phyloP scores from a whole-genome alignment of 2,797 vertebrate genomes.

The Columba guinea region DNA sequence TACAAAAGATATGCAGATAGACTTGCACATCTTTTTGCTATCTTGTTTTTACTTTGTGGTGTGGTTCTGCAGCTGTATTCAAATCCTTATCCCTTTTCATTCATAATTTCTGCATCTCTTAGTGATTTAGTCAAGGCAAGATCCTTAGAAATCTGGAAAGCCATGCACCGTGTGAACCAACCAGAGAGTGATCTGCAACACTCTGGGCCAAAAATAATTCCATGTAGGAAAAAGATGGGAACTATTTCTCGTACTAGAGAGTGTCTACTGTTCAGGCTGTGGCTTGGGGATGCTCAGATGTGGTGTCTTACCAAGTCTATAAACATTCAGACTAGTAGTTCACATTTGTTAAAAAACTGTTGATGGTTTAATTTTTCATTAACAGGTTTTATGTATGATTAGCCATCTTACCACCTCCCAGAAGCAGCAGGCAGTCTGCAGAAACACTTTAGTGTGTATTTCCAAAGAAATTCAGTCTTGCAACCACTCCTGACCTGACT shows the following conservation, averaged over 20 bases:
- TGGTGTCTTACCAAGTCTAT: background rate
- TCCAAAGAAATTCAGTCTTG: background rate
- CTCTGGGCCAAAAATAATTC: background rate
- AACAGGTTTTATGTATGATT: background rate
- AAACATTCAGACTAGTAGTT: background rate
- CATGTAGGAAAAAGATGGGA: background rate
- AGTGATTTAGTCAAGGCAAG: background rate
- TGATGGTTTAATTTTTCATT: background rate
- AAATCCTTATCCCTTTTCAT: background rate
- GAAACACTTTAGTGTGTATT: background rate
- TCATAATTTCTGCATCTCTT: background rate
- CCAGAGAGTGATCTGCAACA: background rate
- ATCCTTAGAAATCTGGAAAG: background rate
- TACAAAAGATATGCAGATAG: background rate
- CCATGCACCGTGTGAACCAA: accelerated
- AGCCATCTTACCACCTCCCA: background rate
- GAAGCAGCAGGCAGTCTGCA: background rate
- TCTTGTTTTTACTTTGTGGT: background rate
- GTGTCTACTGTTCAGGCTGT: background rate
- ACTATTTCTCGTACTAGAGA: background rate
- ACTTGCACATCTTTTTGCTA: background rate
- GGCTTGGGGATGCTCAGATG: background rate
- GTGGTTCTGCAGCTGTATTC: background rate
- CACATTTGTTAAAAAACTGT: background rate
- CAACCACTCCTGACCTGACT: background rate